A percentile compares a stretch with the other conserved stretches of the same genome.
These are phyloP conservation scores for Erpetoichthys calabaricus DNA, from an alignment of 2,797 vertebrate genomes.

Conservation along the genomic window DNA sequence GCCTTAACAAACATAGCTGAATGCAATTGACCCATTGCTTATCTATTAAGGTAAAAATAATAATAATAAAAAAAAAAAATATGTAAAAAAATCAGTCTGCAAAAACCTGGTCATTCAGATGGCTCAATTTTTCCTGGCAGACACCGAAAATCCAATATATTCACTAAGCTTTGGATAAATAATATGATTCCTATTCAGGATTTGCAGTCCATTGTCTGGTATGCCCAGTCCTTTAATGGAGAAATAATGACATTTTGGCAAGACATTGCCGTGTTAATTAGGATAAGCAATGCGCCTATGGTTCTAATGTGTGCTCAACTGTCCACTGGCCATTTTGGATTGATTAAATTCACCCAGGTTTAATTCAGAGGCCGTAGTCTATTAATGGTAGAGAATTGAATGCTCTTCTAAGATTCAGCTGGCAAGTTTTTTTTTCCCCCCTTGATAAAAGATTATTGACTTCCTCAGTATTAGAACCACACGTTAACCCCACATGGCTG, in stretches of 20 bases:
- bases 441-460: conserved; percentile 56
- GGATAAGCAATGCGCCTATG: conserved; percentile 49
- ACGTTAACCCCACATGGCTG: conserved; percentile 30
- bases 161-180: conserved; percentile 43
- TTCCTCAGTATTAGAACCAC: conserved; percentile 40
- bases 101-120: conserved; percentile 16
- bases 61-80: no score
- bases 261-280: conserved; percentile 52
- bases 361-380: conserved; percentile 42
- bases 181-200: conserved; percentile 46
- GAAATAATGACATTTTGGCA: conserved; percentile 57
- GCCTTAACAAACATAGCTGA: no score
- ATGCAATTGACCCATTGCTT: no score
- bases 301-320: conserved; percentile 39
- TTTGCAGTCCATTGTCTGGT: conserved; percentile 26
- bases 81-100: conserved; percentile 22
- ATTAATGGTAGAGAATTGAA: conserved; percentile 27
- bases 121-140: conserved; percentile 21
- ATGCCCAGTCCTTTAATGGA: conserved; percentile 53
- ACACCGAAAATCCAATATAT: conserved; percentile 23
- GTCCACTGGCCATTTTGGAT: conserved; percentile 38
- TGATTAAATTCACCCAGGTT: conserved; percentile 51
- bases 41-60: no score
- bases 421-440: conserved; percentile 44
- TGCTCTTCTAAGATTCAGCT: conserved; percentile 28